These are phyloP conservation scores for Oreotrochilus melanogaster DNA, from an alignment of 2,113 vertebrate species.

Conservation along the genomic window DNA sequence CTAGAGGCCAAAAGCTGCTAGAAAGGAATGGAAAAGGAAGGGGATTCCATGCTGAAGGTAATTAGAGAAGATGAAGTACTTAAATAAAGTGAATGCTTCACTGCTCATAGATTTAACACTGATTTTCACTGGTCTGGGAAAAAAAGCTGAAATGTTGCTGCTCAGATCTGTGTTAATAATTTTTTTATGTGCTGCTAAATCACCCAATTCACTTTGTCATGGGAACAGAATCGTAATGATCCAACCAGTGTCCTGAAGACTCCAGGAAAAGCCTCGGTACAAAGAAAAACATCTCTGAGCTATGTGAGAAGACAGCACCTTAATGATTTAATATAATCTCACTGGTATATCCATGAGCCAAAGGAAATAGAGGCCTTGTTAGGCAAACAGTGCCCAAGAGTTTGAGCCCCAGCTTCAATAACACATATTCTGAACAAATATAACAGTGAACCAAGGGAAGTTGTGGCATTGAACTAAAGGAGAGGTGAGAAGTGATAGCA, in stretches of 20 bases:
- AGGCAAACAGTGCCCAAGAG: background rate
- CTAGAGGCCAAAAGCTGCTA: conserved; percentile 12
- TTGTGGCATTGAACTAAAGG: background rate
- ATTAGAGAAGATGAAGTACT: conserved; percentile 27
- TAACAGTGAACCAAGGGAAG: background rate
- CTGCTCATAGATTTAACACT: background rate
- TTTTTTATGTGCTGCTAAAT: background rate
- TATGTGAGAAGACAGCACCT: accelerated
- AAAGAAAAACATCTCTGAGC: background rate
- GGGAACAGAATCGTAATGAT: background rate
- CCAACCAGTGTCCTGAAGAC: background rate
- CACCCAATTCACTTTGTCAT: background rate
- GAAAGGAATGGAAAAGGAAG: conserved; percentile 8
- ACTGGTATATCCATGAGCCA: background rate
- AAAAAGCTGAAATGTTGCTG: conserved; percentile 15
- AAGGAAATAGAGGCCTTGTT: background rate
- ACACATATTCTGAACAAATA: background rate
- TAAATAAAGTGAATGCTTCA: conserved; percentile 10
- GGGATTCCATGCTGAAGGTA: background rate
- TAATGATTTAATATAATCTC: background rate
- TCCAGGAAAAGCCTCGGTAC: background rate
- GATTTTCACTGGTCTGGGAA: conserved; percentile 8
- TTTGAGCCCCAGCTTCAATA: background rate
- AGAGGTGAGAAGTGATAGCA: background rate
- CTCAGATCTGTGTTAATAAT: conserved; percentile 13